phyloP scores from a whole-genome alignment of 1,140 invertebrate genomes.

The Phymorhynchus buccinoides region DNA sequence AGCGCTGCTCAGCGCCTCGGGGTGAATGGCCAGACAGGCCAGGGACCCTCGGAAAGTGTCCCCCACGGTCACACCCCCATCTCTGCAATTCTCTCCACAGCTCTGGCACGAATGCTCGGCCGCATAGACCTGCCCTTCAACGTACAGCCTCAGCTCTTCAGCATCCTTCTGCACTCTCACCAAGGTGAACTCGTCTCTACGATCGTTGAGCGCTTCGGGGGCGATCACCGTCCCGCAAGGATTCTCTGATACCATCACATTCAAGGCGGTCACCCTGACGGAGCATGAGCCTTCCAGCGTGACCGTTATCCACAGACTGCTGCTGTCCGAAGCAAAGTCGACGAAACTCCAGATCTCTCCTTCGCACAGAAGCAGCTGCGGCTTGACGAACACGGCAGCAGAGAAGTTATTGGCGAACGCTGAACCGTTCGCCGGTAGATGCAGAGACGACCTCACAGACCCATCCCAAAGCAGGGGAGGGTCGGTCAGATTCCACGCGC shows the following conservation, averaged over 20 bases:
- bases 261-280: not conserved
- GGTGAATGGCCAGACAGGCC: not conserved
- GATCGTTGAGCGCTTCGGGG: not conserved
- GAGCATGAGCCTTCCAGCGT: not conserved
- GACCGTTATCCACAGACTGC: not conserved
- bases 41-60: not conserved
- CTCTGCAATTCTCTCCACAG: not conserved
- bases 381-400: not conserved
- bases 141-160: not conserved
- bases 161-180: not conserved
- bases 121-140: not conserved
- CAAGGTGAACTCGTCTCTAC: not conserved
- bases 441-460: not conserved
- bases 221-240: not conserved
- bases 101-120: not conserved
- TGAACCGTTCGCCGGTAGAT: not conserved
- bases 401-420: not conserved
- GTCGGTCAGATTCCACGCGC: not conserved
- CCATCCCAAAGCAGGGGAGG: not conserved
- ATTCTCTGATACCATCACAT: not conserved
- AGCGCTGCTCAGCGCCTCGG: not conserved
- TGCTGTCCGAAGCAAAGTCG: not conserved
- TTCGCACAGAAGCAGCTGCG: not conserved
- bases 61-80: not conserved
- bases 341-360: not conserved